phyloP scores from a whole-genome alignment of 2,797 vertebrate genomes.

The Sylvilagus floridanus region DNA sequence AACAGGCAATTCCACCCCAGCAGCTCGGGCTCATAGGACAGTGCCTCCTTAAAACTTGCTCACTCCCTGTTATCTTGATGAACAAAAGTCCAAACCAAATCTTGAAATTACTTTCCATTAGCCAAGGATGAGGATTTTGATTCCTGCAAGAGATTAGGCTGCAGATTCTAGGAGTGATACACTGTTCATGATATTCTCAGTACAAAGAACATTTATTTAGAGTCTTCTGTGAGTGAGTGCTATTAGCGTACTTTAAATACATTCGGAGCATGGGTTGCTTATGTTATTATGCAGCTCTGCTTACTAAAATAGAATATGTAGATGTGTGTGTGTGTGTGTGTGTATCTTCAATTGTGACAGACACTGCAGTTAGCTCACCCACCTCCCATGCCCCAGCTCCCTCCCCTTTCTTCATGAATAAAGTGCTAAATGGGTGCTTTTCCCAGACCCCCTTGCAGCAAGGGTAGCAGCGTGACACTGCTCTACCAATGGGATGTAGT shows the following conservation, averaged over 20 bases:
- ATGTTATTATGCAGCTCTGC: slow-evolving; percentile 47
- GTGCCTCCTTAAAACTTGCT: not conserved
- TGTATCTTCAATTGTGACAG: not conserved
- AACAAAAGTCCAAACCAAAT: slow-evolving; percentile 31
- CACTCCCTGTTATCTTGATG: not conserved
- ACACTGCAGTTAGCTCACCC: not conserved
- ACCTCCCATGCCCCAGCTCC: not conserved
- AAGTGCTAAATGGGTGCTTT: slow-evolving; percentile 6
- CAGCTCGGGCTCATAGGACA: not conserved
- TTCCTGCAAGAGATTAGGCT: slow-evolving; percentile 27
- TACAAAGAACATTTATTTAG: slow-evolving; percentile 69
- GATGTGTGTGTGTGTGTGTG: not conserved
- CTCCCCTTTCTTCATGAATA: not conserved
- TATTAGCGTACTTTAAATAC: slow-evolving; percentile 70
- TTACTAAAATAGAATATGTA: slow-evolving; percentile 49
- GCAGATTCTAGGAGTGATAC: slow-evolving; percentile 55
- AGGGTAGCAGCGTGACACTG: not conserved
- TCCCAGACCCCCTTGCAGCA: not conserved
- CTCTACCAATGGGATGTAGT: not conserved
- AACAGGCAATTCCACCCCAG: not conserved
- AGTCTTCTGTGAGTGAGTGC: slow-evolving; percentile 47
- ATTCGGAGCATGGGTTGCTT: slow-evolving; percentile 56
- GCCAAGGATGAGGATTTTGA: slow-evolving; percentile 33
- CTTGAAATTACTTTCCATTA: slow-evolving; percentile 49
- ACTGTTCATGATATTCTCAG: slow-evolving; percentile 43